phyloP scores from a whole-genome alignment of 2,113 vertebrate genomes.

The Bettongia penicillata region DNA sequence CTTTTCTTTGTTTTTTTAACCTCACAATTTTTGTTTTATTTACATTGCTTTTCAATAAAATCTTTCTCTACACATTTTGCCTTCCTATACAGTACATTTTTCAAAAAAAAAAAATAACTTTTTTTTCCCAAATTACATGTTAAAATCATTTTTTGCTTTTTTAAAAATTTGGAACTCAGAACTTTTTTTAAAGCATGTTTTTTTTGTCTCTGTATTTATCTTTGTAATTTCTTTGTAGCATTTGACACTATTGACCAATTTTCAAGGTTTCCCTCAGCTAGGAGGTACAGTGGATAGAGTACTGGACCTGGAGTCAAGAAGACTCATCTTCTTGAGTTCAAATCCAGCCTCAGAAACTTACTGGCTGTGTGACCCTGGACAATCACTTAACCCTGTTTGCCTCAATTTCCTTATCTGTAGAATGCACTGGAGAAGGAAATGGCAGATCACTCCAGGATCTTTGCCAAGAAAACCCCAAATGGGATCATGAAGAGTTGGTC shows the following conservation, averaged over 20 bases:
- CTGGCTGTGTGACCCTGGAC: background rate
- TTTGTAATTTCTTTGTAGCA: background rate
- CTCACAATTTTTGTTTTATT: background rate
- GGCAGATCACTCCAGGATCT: background rate
- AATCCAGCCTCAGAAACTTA: background rate
- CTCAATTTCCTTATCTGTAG: background rate
- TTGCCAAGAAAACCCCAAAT: background rate
- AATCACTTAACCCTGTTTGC: background rate
- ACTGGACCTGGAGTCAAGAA: background rate
- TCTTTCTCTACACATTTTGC: background rate
- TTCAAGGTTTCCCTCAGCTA: background rate
- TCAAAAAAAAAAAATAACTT: background rate
- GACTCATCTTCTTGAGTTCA: background rate
- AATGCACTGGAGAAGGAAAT: background rate
- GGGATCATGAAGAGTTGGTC: background rate
- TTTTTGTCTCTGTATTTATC: background rate
- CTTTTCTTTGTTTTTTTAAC: background rate
- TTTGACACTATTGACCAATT: background rate
- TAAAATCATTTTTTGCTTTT: background rate
- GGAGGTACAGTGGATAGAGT: background rate
- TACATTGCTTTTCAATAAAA: background rate
- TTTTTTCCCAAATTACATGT: background rate
- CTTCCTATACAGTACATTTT: background rate
- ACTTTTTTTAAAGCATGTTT: background rate
- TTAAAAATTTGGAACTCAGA: background rate